Evolutionary conservation across 2,797 vertebrate genomes (phyloP).

Genomic region (Thamnophis elegans): DNA sequence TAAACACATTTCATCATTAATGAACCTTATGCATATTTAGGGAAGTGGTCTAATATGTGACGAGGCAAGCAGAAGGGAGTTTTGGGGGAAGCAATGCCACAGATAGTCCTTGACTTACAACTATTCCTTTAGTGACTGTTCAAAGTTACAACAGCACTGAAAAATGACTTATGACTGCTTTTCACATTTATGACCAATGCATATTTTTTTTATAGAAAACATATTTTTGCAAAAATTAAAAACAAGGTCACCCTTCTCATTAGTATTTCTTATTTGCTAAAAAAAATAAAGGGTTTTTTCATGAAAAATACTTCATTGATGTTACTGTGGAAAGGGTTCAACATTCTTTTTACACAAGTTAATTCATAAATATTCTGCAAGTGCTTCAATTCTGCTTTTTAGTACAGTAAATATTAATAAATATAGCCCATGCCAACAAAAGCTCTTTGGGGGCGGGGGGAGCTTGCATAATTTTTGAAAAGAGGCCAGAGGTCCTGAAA

Average conservation of each 20-base stretch:
- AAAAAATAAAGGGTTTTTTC: neutral
- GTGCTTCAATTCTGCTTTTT: neutral
- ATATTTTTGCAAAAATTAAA: neutral
- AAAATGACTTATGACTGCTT: neutral
- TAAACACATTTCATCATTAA: constrained; percentile 70
- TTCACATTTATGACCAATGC: neutral
- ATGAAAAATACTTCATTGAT: neutral
- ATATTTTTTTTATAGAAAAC: neutral
- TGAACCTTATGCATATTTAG: constrained; percentile 69
- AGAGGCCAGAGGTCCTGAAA: neutral
- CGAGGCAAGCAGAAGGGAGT: neutral
- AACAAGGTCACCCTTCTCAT: neutral
- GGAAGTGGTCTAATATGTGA: constrained; percentile 61
- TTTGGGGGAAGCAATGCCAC: constrained; percentile 39
- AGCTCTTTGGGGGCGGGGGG: neutral
- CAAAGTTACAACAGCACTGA: neutral
- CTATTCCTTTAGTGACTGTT: neutral
- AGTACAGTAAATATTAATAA: neutral
- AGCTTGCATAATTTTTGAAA: neutral
- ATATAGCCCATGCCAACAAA: neutral
- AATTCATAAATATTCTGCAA: neutral
- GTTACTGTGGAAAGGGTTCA: neutral
- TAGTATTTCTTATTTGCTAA: neutral
- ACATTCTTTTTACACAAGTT: neutral
- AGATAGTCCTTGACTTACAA: neutral